Percentiles rank a stretch among this genome's conserved stretches.
These are phyloP conservation scores for Baronia brevicornis DNA, from an alignment of 2,888 invertebrate genomes.

Conservation along the genomic window DNA sequence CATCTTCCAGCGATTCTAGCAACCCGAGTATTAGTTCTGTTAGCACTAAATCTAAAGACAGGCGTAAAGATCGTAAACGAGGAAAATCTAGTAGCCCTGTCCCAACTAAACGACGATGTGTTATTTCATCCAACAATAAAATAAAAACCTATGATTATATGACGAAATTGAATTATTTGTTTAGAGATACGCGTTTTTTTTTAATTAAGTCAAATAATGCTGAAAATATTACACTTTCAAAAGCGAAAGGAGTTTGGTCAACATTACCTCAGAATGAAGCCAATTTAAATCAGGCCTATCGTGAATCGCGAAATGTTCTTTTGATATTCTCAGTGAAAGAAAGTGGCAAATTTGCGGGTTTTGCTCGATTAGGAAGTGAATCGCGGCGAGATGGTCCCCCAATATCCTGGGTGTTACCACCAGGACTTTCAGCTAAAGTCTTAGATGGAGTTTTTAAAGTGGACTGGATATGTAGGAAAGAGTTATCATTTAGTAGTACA, in stretches of 20 bases:
- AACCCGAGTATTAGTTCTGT: slow-evolving; percentile 87
- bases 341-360: slow-evolving; percentile 96
- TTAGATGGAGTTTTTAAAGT: slow-evolving; percentile 97
- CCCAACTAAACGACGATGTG: slow-evolving; percentile 52
- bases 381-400: slow-evolving; percentile 93
- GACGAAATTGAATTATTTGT: slow-evolving; percentile 94
- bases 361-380: slow-evolving; percentile 92
- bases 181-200: slow-evolving; percentile 95
- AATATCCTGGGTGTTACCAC: slow-evolving; percentile 95
- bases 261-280: slow-evolving; percentile 98
- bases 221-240: slow-evolving; percentile 95
- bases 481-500: slow-evolving; percentile 93
- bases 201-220: slow-evolving; percentile 98
- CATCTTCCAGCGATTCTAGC: slow-evolving; percentile 81
- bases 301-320: slow-evolving; percentile 94
- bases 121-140: slow-evolving; percentile 42
- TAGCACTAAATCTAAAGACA: slow-evolving; percentile 80
- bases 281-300: slow-evolving; percentile 94
- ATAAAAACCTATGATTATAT: slow-evolving; percentile 88
- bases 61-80: slow-evolving; percentile 76
- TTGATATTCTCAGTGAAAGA: slow-evolving; percentile 98
- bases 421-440: slow-evolving; percentile 93
- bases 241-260: slow-evolving; percentile 98
- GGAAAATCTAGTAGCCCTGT: slow-evolving; percentile 55
- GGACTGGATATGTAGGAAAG: slow-evolving; percentile 97